Evolutionary conservation across 2,797 vertebrate genomes (phyloP), one percentile per base, ranked within the genome.

Genomic region (Danio choprae): DNA sequence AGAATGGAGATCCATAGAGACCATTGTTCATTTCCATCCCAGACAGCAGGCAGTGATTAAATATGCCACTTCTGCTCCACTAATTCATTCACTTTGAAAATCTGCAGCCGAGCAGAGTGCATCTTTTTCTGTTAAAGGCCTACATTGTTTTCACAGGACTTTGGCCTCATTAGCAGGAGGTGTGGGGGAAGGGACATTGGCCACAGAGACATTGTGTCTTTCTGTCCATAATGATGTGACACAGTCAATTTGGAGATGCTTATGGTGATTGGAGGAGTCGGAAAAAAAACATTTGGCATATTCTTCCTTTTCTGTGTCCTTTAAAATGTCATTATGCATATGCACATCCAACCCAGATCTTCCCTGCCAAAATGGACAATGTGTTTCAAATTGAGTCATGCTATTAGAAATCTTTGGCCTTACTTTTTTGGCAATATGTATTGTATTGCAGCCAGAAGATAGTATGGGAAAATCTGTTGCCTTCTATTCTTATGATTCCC

Each of bases 41-140:
- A 95, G 85, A 86, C 93, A 92, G 88, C 94, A 95, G 95, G 94
- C 93, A 93, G 89, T 96, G 95, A 96, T 96, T 95, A 96, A 95
- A 95, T 95, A 93, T 94, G 94, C 94, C 92, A 95, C 94, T 96
- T 97, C 94, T 95, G 94, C 94, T 95, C 91, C 92, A 92, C 92
- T 95, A 94, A 94, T 94, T 95, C 92, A 93, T 94, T 95, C 96
- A 94, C 94, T 94, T 94, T 93, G 94, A 92, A 93, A 89, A 93
- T 95, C 95, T 93, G 92, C 93, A 92, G 91, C 94, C 90, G 90
- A 90, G 91, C 91, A 92, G 92, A 96, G 94, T 92, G 90, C 78
- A 85, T 94, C 92, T 95, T 93, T 95, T 91, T 92, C 91, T 91
- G 91, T 90, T 89, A 93, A 96, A 94, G 89, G 88, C 90, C 88